Evolutionary conservation across 1,140 invertebrate species (phyloP), one percentile per base, ranked within the genome.

Genomic region (Hylyphantes graminicola): DNA sequence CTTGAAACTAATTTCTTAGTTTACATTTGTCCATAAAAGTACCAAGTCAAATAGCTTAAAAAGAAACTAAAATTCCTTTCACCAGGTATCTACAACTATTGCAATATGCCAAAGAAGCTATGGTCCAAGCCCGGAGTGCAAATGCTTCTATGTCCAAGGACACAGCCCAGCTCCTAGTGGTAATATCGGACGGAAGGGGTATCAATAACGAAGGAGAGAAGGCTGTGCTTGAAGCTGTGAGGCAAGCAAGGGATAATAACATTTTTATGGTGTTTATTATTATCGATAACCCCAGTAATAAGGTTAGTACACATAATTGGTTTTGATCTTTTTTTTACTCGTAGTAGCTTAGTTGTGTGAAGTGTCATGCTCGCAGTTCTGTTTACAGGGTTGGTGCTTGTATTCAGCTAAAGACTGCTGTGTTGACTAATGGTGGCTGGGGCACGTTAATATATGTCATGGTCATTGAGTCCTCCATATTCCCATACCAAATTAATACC

Each of bases 251-350:
- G 85, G 91, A 96, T 68, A 91, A 93, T 35, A 93, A 95, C 61
- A 94, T 99, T 85, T 99, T 99, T 89, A 92, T 97, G 73, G 95
- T 99, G 0, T 99, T 98, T 89, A 93, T 99, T 59, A 95, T 99
- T 77, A 93, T 99, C 48, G 98, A 99, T 89, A 98, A 96, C 91
- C 96, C 96, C 6, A 91, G 93, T 59, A 96, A 94, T 88, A 96
- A 97, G 92, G 95, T 96, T 89, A 90, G 88, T 11, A 13, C n/a
- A 63, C 17, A 2, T 51, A 17, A 15, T 35, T 35, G 35, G 35
- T 35, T 61, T 61, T 61, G 57, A 61, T 61, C 2, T 61, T 61
- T 6, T 61, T 61, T 61, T 61, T 61, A n/a, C n/a, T n/a, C n/a
- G n/a, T n/a, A n/a, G n/a, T n/a, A n/a, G n/a, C n/a, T n/a, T n/a